phyloP scores from a whole-genome alignment of 2,888 invertebrate species.

The Julus scanicus region DNA sequence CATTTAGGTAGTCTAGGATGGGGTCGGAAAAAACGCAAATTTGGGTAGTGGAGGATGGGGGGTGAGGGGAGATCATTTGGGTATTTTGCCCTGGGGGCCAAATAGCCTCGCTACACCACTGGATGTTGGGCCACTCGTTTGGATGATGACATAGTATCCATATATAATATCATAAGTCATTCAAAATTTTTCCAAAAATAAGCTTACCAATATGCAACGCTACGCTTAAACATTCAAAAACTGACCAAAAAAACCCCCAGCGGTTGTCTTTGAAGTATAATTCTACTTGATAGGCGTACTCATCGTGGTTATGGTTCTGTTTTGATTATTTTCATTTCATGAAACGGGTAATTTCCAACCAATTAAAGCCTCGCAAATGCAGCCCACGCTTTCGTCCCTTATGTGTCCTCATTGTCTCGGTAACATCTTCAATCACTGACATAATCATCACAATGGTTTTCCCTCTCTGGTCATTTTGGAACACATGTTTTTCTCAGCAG shows the following conservation, averaged over 20 bases:
- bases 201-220: no score
- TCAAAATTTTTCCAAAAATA: no score
- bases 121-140: no score
- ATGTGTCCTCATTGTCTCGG: neutral
- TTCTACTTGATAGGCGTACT: neutral
- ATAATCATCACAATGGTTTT: slow-evolving; percentile 15
- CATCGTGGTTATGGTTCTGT: slow-evolving; percentile 10
- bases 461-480: neutral
- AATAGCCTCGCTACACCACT: no score
- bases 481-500: neutral
- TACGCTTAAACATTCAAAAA: no score
- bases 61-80: no score
- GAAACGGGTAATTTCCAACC: neutral
- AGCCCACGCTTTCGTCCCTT: neutral
- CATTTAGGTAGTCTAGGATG: no score
- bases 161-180: no score
- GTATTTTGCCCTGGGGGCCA: no score
- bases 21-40: no score
- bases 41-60: no score
- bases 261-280: neutral
- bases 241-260: neutral
- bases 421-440: slow-evolving; percentile 16
- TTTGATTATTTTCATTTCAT: slow-evolving; percentile 6
- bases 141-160: no score
- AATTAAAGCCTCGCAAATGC: neutral